phyloP scores from a whole-genome alignment of 1,140 invertebrate species.

The Onthophagus taurus region DNA sequence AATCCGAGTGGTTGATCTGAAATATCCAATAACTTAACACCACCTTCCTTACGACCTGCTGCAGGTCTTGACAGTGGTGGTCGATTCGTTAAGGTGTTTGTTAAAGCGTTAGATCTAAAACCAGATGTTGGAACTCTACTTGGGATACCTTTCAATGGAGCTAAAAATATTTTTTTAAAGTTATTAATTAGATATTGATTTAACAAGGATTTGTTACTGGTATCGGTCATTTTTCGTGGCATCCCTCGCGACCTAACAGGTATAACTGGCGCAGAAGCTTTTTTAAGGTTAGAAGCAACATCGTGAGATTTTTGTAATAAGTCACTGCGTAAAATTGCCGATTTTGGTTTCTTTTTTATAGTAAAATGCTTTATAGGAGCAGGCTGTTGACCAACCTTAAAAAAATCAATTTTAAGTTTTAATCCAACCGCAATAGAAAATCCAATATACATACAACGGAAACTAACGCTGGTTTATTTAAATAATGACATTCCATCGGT shows the following conservation, averaged over 20 bases:
- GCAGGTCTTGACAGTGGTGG: conserved; percentile 42
- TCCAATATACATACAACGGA: conserved; percentile 59
- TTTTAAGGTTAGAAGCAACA: conserved; percentile 80
- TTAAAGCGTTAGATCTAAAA: conserved; percentile 50
- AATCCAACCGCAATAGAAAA: background rate
- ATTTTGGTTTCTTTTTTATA: conserved; percentile 91
- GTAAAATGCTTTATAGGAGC: conserved; percentile 82
- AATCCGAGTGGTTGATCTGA: conserved; percentile 78
- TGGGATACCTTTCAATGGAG: conserved; percentile 83
- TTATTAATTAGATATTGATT: no score
- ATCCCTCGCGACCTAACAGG: conserved; percentile 87
- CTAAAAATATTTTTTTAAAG: conserved; percentile 49
- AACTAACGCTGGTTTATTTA: conserved; percentile 86
- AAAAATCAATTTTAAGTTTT: conserved; percentile 1
- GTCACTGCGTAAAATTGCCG: conserved; percentile 79
- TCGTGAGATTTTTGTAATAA: conserved; percentile 85
- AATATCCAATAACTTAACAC: conserved; percentile 88
- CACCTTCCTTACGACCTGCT: conserved; percentile 71
- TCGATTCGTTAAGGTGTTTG: conserved; percentile 38
- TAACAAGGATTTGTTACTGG: conserved; percentile 56
- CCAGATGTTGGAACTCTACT: conserved; percentile 62
- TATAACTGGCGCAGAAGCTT: conserved; percentile 77
- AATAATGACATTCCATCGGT: conserved; percentile 91
- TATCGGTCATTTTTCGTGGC: conserved; percentile 94
- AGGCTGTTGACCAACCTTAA: conserved; percentile 51